A percentile compares a stretch with the other conserved stretches of the same genome.
Conservation (phyloP, 2,113 vertebrate species). For the Struthio camelus region DNA sequence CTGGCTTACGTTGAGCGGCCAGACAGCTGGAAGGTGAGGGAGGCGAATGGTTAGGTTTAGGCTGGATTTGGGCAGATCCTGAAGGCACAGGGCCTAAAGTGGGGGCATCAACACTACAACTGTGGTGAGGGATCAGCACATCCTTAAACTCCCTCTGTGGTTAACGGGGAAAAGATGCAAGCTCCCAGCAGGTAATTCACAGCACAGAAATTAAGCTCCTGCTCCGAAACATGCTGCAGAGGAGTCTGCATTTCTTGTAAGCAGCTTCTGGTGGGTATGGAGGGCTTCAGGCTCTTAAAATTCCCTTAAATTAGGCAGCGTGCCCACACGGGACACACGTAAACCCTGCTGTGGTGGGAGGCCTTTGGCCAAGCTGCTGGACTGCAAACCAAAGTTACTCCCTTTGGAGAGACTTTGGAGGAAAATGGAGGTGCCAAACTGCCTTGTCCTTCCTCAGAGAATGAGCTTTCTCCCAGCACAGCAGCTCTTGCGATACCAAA, state of each 20-base stretch:
- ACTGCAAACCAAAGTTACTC: not conserved
- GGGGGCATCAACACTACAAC: not conserved
- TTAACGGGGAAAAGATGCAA: not conserved
- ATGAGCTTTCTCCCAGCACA: not conserved
- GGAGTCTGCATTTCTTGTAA: not conserved
- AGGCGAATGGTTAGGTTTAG: too few relatives aligned
- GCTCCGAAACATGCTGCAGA: rapidly evolving
- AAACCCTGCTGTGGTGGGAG: not conserved
- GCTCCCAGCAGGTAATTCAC: not conserved
- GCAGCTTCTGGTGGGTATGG: not conserved
- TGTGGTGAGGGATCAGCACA: not conserved
- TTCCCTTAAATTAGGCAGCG: not conserved
- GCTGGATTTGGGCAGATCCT: too few relatives aligned
- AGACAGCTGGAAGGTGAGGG: too few relatives aligned
- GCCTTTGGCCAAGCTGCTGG: not conserved
- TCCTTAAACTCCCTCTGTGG: not conserved
- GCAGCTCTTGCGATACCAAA: not conserved
- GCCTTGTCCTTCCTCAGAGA: not conserved
- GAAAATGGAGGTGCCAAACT: not conserved
- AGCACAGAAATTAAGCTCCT: not conserved
- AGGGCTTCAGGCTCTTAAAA: not conserved
- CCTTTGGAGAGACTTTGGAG: not conserved
- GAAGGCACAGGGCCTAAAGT: too few relatives aligned
- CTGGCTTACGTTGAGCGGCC: not conserved
- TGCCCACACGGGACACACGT: rapidly evolving